phyloP scores from a whole-genome alignment of 1,140 invertebrate genomes.

The Apis cerana region DNA sequence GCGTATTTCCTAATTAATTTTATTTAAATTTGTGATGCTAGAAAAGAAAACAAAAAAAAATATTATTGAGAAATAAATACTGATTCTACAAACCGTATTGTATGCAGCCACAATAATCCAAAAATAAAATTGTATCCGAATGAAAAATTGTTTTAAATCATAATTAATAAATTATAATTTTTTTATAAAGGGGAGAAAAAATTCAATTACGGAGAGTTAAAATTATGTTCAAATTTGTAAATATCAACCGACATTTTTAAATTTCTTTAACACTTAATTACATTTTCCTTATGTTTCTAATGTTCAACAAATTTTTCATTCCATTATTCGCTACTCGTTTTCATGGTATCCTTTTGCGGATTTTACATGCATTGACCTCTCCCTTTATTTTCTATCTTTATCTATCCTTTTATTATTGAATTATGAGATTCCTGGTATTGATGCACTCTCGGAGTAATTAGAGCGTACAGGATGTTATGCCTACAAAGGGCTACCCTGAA shows the following conservation, averaged over 20 bases:
- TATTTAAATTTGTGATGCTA: too few relatives aligned
- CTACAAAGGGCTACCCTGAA: constrained; percentile 43
- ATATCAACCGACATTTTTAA: background rate
- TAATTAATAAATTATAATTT: too few relatives aligned
- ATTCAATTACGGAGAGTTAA: too few relatives aligned
- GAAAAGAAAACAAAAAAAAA: too few relatives aligned
- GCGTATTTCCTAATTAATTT: too few relatives aligned
- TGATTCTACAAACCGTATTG: too few relatives aligned
- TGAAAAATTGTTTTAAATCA: too few relatives aligned
- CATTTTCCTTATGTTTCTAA: background rate
- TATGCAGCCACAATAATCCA: too few relatives aligned
- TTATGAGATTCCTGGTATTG: constrained; percentile 39
- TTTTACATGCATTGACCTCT: background rate
- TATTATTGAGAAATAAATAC: too few relatives aligned
- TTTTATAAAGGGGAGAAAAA: too few relatives aligned
- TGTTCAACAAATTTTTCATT: background rate
- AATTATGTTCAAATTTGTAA: background rate
- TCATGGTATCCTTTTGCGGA: background rate
- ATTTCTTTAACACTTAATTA: background rate
- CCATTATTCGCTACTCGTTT: background rate
- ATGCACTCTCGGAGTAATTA: constrained; percentile 39
- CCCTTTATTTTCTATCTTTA: constrained; percentile 36
- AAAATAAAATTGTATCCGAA: too few relatives aligned
- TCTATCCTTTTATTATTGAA: constrained; percentile 37
- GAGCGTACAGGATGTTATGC: constrained; percentile 32